Base-by-base conservation (phyloP, 2,888 invertebrate species). In the Synanthedon tipuliformis region DNA sequence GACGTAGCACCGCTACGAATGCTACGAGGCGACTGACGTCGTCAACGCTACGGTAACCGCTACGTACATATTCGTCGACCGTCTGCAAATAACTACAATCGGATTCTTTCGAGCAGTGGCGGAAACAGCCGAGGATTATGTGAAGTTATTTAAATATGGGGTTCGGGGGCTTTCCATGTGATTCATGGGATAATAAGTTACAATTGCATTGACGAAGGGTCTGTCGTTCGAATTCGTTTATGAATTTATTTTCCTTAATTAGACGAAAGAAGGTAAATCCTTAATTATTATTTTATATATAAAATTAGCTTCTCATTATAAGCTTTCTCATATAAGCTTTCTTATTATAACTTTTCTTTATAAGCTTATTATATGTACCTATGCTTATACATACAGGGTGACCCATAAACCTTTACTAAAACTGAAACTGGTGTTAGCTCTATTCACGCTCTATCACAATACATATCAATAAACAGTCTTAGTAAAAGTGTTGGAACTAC, bases 1-100 rank as follows among this genome's bases (percentile, higher is more conserved):
- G 55, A 51, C 53, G 55, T 52, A 57, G 53, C 55, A 53, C 53
- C 56, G 65, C 73, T 78, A 78, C 81, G 76, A 64, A 56, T 54
- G 70, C 74, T 74, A 75, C 82, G 78, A 68, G 69, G 70, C 77
- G 73, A 85, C 86, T 85, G 75, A 74, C 74, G 71, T 60, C 8
- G 34, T 34, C 10, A 10, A 34, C 34, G 77, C 80, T 81, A 79
- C 81, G 75, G 68, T 63, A 65, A 65, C 62, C 60, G 62, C 61
- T 72, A 59, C 64, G 56, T 57, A 59, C 59, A 34, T 8, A 34
- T 51, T 27, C 57, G 53, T 53, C 55, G 59, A 60, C 57, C 56
- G 66, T 71, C 71, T 73, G 69, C 64, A 70, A 75, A 78, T 73
- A 73, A 65, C 71, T 66, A 65, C 64, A 61, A 61, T 73, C 78